Percentiles rank a stretch among this genome's conserved stretches.
phyloP scores from a whole-genome alignment of 2,797 vertebrate genomes.

The Gambelia wislizenii region DNA sequence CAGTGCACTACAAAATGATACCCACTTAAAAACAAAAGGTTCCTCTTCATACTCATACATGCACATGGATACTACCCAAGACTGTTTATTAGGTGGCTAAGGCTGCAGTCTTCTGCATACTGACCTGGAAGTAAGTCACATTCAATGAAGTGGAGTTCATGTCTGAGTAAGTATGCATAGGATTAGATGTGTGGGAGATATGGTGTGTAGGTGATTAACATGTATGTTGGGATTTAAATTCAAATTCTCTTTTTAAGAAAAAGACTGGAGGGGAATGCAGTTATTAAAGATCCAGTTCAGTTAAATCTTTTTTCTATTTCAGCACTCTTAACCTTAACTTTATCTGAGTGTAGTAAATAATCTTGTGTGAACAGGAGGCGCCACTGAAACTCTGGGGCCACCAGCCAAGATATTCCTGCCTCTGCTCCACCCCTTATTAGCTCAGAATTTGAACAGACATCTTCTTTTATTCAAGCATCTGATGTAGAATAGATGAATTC shows the following conservation, averaged over 20 bases:
- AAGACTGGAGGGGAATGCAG: too few relatives aligned
- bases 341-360: neutral
- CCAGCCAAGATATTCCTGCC: neutral
- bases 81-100: neutral
- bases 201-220: neutral
- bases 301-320: neutral
- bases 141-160: neutral
- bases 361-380: neutral
- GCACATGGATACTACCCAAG: neutral
- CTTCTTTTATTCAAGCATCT: neutral
- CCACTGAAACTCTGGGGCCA: too few relatives aligned
- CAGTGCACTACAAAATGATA: neutral
- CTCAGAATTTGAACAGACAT: neutral
- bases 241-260: neutral
- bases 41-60: too few relatives aligned
- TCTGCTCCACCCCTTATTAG: neutral
- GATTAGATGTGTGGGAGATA: neutral
- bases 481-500: neutral
- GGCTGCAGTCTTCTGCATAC: neutral
- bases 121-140: neutral
- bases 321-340: neutral
- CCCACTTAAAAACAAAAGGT: neutral
- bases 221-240: neutral
- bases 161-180: neutral
- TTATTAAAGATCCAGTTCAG: neutral